Evolutionary conservation across 2,888 invertebrate genomes (phyloP).

Genomic region (Dyspetes luteomarginatus): DNA sequence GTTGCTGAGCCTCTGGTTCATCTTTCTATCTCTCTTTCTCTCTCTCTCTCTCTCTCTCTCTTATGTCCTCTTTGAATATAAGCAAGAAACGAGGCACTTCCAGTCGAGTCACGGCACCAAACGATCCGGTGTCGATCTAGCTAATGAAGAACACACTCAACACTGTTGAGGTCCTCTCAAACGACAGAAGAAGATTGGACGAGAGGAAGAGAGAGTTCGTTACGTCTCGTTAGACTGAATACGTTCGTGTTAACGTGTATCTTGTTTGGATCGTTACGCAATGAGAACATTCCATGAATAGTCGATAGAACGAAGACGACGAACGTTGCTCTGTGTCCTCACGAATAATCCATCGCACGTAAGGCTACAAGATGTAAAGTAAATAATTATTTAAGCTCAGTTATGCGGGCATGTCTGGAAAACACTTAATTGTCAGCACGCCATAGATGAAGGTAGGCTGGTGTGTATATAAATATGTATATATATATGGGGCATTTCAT

Average conservation of each 20-base stretch:
- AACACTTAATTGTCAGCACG: constrained; percentile 36
- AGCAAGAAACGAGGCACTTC: constrained; percentile 29
- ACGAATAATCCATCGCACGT: constrained; percentile 25
- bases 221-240: constrained; percentile 65
- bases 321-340: constrained; percentile 2
- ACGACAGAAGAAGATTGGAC: neutral
- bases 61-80: constrained; percentile 15
- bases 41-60: neutral
- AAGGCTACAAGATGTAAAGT: constrained; percentile 54
- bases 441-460: neutral
- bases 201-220: constrained; percentile 10
- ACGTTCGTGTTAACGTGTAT: constrained; percentile 63
- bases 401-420: constrained; percentile 40
- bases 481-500: neutral
- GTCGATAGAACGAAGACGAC: constrained; percentile 26
- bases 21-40: constrained; percentile 1
- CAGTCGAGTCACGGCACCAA: constrained; percentile 65
- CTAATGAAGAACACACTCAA: constrained; percentile 59
- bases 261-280: constrained; percentile 65
- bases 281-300: constrained; percentile 58
- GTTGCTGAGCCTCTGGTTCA: constrained; percentile 9
- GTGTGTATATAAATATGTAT: neutral
- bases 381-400: constrained; percentile 60
- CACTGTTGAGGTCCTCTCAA: constrained; percentile 22
- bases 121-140: constrained; percentile 66